These are phyloP conservation scores for Notothenia rossii DNA, from an alignment of 2,113 vertebrate genomes.

Conservation along the genomic window DNA sequence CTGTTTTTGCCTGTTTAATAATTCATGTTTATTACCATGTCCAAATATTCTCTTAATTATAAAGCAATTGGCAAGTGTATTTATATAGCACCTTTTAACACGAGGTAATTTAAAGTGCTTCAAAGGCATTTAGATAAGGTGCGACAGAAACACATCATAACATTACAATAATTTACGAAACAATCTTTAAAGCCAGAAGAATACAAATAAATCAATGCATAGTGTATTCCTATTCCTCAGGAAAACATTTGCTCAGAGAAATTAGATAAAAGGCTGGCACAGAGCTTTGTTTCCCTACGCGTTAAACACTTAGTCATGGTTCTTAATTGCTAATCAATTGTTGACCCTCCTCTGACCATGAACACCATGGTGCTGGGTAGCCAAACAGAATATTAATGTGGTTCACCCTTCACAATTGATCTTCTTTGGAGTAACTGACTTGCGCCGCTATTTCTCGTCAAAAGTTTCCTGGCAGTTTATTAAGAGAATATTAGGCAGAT, in stretches of 20 bases:
- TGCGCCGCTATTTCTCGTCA: background rate
- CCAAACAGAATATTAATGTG: constrained; percentile 69
- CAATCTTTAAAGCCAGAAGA: no score
- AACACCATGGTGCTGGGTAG: constrained; percentile 44
- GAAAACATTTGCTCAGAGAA: constrained; percentile 25
- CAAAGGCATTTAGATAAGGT: no score
- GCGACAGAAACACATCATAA: no score
- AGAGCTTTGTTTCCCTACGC: constrained; percentile 33
- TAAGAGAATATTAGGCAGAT: background rate
- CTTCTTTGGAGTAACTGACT: constrained; percentile 16
- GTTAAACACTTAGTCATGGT: constrained; percentile 46
- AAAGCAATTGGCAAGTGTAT: no score
- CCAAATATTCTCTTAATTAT: constrained; percentile 10
- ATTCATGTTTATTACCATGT: constrained; percentile 10
- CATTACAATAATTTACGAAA: no score
- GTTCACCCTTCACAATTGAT: constrained; percentile 39
- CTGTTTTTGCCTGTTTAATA: background rate
- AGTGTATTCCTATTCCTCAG: background rate
- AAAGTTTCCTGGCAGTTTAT: background rate
- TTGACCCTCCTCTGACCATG: constrained; percentile 48
- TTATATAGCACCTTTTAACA: no score
- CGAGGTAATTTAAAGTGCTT: no score
- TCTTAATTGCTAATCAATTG: constrained; percentile 72
- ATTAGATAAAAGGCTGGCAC: constrained; percentile 29
- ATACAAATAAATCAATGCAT: background rate